These are phyloP conservation scores for Drosophila sp. DNA, from an alignment of 1,140 invertebrate species.

Conservation along the genomic window DNA sequence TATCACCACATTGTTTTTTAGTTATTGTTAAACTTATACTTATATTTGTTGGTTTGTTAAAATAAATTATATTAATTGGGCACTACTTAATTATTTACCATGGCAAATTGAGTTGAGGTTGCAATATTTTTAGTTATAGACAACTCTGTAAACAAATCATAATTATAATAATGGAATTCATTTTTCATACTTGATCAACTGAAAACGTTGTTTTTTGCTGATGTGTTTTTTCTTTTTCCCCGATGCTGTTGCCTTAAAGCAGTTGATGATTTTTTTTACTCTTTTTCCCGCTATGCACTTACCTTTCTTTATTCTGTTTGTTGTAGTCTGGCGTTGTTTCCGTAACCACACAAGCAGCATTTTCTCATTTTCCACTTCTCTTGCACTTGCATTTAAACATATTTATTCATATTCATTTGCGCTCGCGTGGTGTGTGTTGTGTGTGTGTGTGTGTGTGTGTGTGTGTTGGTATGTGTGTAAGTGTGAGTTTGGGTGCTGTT, in stretches of 20 bases:
- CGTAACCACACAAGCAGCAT: slow-evolving; percentile 6
- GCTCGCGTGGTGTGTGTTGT: not conserved
- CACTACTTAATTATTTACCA: too few relatives aligned
- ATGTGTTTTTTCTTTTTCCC: not conserved
- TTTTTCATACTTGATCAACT: not conserved
- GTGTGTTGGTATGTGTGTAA: slow-evolving; percentile 13
- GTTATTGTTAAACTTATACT: too few relatives aligned
- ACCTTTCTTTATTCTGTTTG: not conserved
- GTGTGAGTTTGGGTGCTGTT: slow-evolving; percentile 10
- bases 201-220: not conserved
- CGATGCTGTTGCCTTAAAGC: not conserved
- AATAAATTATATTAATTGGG: too few relatives aligned
- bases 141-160: not conserved
- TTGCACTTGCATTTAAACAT: slow-evolving; percentile 29
- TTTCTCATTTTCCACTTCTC: slow-evolving; percentile 11
- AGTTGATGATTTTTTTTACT: not conserved
- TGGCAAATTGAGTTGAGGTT: too few relatives aligned
- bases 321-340: not conserved
- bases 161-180: not conserved
- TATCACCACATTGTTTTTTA: too few relatives aligned
- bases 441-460: not conserved
- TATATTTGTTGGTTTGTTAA: too few relatives aligned
- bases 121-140: too few relatives aligned
- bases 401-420: slow-evolving; percentile 54
- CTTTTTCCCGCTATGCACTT: not conserved